Evolutionary conservation across 2,888 invertebrate genomes (phyloP).

Genomic region (Eilema depressum): DNA sequence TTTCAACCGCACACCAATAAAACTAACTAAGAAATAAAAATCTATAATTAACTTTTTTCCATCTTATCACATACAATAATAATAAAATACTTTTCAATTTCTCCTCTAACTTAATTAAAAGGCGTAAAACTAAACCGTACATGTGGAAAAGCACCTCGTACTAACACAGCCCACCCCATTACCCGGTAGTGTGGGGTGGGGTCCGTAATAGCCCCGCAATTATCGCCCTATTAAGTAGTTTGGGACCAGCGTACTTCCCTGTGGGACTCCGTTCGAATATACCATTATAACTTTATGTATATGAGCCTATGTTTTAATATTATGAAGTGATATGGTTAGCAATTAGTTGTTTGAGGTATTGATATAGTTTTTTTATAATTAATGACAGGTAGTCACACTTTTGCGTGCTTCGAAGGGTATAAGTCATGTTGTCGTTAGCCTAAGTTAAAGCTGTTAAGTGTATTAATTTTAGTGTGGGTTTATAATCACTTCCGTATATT

Average conservation of each 20-base stretch:
- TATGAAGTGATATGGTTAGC: conserved; percentile 47
- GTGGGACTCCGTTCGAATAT: conserved; percentile 46
- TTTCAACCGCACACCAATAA: too few relatives aligned
- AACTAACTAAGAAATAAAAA: neutral
- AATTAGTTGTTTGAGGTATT: conserved; percentile 51
- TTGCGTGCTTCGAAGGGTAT: conserved; percentile 1
- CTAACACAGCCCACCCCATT: conserved; percentile 26
- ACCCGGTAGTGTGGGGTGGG: conserved; percentile 34
- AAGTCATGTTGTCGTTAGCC: neutral
- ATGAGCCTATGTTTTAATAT: conserved; percentile 39
- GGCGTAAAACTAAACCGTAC: conserved; percentile 26
- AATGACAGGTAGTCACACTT: conserved; percentile 24
- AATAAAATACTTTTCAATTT: neutral
- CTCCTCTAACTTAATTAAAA: conserved; percentile 31
- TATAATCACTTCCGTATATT: neutral
- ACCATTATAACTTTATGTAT: conserved; percentile 40
- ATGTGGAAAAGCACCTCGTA: conserved; percentile 27
- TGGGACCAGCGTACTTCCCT: conserved; percentile 65
- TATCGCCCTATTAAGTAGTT: conserved; percentile 85
- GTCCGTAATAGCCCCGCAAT: conserved; percentile 74
- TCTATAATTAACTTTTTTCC: neutral
- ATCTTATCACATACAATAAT: neutral
- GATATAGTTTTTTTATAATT: conserved; percentile 30
- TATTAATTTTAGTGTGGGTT: neutral
- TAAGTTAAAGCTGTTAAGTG: neutral